Evolutionary conservation across 2,113 vertebrate species (phyloP), one percentile per base, ranked within the genome.

Genomic region (Morone saxatilis): DNA sequence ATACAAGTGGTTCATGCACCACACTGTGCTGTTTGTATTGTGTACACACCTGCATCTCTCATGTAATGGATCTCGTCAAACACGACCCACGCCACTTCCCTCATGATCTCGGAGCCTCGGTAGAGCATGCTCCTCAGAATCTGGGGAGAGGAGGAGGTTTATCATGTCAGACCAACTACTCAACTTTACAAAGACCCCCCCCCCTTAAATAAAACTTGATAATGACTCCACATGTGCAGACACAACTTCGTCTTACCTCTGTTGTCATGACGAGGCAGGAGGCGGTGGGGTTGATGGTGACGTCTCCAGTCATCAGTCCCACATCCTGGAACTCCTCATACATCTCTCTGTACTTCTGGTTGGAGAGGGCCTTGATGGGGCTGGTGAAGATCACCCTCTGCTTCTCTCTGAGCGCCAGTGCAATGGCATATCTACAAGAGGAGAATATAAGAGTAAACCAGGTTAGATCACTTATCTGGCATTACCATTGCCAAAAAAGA

Each of bases 61-160:
- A 99, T 99, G 91, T 99, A 99, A 92, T 99, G 98, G 86, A 99
- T 99, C 95, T 99, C 98, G 89, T 99, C 98, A 94, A 99, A 99
- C 89, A 99, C 84, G 65, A 99, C 98, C 98, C 98, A 99, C 0
- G 97, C 97, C 1, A 99, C 97, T 92, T 99, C 98, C 84, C 98
- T 95, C 98, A 99, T 99, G 83, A 99, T 98, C 90, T 99, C 98
- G 38, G 98, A 99, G 66, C 98, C 98, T 91, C 98, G 93, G 92
- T 99, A 99, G 14, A 99, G 93, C 98, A 99, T 99, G 93, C 98
- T 99, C 89, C 98, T 97, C 90, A 99, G 94, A 94, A 99, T 99
- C 98, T 99, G 77, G 20, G 31, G 11, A 63, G 31, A 3, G 59
- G 63, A 76, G 1, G 13, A 61, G 31, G 6, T 53, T 72, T 2